Conservation (phyloP, 2,113 vertebrate species). For the Taxidea taxus region DNA sequence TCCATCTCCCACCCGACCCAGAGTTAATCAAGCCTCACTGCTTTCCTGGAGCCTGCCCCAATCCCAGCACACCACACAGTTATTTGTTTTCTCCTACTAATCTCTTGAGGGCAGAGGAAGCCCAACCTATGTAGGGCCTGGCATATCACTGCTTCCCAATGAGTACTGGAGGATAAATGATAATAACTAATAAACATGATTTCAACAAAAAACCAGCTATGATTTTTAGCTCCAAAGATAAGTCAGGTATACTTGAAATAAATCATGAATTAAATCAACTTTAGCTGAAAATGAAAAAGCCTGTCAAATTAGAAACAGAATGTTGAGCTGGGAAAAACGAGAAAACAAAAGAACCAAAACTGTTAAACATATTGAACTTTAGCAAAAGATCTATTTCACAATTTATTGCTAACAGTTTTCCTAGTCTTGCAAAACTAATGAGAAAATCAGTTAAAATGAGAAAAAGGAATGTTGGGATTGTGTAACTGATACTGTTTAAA, state of each 20-base stretch:
- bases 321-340: not conserved
- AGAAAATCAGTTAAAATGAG: conserved; percentile 67
- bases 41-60: not conserved
- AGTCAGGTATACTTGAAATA: not conserved
- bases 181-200: not conserved
- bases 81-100: not conserved
- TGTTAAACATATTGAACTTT: conserved; percentile 34
- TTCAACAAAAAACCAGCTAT: conserved; percentile 31
- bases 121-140: not conserved
- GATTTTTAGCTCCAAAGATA: conserved; percentile 40
- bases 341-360: not conserved
- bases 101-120: not conserved
- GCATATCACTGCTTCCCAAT: not conserved
- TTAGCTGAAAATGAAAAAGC: conserved; percentile 38
- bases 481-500: conserved; percentile 58
- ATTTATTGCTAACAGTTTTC: conserved; percentile 60
- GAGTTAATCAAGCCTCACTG: not conserved
- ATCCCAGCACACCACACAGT: not conserved
- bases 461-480: conserved; percentile 56
- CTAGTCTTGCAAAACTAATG: conserved; percentile 65
- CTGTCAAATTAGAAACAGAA: conserved; percentile 34
- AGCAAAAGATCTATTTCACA: conserved; percentile 61
- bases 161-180: not conserved
- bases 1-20: not conserved
- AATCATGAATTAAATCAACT: not conserved